phyloP scores from a whole-genome alignment of 2,797 vertebrate species.

The Chrysocyon brachyurus region DNA sequence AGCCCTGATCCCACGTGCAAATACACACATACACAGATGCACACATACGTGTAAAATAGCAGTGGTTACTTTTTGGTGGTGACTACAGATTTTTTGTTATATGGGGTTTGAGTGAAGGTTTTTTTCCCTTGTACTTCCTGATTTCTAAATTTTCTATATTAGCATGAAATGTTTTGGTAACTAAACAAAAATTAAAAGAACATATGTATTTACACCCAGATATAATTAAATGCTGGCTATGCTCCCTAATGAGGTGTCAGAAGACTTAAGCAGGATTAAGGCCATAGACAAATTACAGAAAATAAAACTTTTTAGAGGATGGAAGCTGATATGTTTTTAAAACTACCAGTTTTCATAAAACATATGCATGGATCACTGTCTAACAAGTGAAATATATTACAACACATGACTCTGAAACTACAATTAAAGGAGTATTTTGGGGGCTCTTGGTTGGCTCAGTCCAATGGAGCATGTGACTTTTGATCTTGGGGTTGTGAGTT shows the following conservation, averaged over 20 bases:
- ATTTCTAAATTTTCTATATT: constrained; percentile 62
- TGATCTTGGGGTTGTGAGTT: neutral
- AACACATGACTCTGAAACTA: constrained; percentile 42
- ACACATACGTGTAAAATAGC: neutral
- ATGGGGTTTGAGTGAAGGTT: neutral
- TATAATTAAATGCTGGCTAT: constrained; percentile 61
- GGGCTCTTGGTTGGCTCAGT: neutral
- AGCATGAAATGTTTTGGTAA: constrained; percentile 37
- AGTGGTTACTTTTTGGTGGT: neutral
- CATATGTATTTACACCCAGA: constrained; percentile 46
- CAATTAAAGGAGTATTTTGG: constrained; percentile 60
- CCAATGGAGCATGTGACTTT: neutral
- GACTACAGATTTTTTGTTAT: constrained; percentile 6
- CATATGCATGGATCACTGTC: constrained; percentile 5
- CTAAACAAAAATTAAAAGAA: constrained; percentile 66
- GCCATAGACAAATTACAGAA: constrained; percentile 61
- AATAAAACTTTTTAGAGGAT: constrained; percentile 52
- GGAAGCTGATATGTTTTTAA: constrained; percentile 31
- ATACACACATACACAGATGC: neutral
- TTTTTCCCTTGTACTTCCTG: constrained; percentile 49
- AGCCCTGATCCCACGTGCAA: neutral
- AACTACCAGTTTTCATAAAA: constrained; percentile 47
- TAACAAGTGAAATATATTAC: constrained; percentile 53
- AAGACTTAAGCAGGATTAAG: constrained; percentile 66
- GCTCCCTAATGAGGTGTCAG: constrained; percentile 35